A percentile compares a stretch with the other conserved stretches of the same genome.
phyloP scores from a whole-genome alignment of 2,888 invertebrate genomes.

The Pharmacophagus antenor region DNA sequence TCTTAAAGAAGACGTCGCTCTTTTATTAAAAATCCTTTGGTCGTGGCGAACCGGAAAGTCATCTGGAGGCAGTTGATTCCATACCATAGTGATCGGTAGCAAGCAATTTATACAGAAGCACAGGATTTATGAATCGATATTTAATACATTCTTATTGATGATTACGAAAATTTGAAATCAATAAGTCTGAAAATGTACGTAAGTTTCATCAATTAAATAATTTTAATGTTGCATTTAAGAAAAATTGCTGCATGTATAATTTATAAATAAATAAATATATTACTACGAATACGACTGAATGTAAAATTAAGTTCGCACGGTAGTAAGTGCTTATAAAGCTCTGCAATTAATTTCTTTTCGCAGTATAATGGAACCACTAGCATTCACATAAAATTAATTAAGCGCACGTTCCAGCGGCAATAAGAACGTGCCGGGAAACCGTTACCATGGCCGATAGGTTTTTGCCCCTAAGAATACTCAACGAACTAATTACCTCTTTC shows the following conservation, averaged over 20 bases:
- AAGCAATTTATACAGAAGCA: no score
- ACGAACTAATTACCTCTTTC: slow-evolving; percentile 8
- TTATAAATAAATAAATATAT: neutral
- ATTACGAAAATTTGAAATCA: no score
- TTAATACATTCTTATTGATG: no score
- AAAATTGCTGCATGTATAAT: no score
- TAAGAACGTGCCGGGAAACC: slow-evolving; percentile 2
- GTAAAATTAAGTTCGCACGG: slow-evolving; percentile 1
- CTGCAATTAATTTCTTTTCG: slow-evolving; percentile 11
- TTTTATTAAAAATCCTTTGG: neutral
- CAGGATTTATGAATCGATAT: neutral
- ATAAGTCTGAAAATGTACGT: no score
- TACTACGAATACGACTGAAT: neutral
- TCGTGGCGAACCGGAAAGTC: neutral
- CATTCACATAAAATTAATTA: slow-evolving; percentile 19
- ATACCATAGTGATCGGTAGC: neutral
- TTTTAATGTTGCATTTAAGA: no score
- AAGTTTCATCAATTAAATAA: no score
- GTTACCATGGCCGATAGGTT: slow-evolving; percentile 1
- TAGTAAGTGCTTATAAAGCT: slow-evolving; percentile 1
- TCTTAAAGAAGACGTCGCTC: neutral
- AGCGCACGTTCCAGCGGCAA: slow-evolving; percentile 5
- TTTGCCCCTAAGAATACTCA: slow-evolving; percentile 5
- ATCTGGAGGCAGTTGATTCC: neutral
- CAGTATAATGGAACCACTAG: slow-evolving; percentile 3